Base-by-base conservation (phyloP, 2,113 vertebrate species). In the Lepisosteus oculatus region DNA sequence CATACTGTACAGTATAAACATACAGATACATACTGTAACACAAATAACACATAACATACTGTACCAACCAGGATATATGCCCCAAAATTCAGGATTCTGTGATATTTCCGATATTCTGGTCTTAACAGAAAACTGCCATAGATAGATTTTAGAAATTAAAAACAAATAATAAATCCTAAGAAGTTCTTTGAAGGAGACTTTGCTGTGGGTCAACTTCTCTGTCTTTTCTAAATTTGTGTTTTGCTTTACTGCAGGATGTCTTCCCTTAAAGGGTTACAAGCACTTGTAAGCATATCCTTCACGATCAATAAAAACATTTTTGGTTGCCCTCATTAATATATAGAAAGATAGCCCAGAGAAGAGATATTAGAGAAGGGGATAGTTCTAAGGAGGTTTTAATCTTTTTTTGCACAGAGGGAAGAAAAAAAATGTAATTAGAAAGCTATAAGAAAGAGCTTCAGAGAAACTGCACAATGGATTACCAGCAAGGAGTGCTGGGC, bases 391-490 rank as follows among this genome's bases (percentile, higher is more conserved):
- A 29, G 8, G 79, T 78, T 78, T 79, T 75, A 73, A 83, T 85
- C 82, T 67, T 3, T 86, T 85, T 85, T 90, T 79, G 80, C 77
- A 70, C 81, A 84, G 85, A 82, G 84, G 79, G 78, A 82, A 79
- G 81, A 61, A 66, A 55, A 65, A 3, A 64, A 67, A 15, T 88
- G 84, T 87, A 86, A 89, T 90, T 92, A 90, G 88, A 90, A 90
- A 91, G 90, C 88, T 87, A 86, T 91, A 85, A 88, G 84, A 87
- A 83, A 71, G 83, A 62, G 71, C 79, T 80, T 80, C 74, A 87
- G 84, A 89, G 89, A 88, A 86, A 75, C 85, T 84, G 61, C 82
- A 87, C 88, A 88, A 88, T 83, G 83, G 68, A 56, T 78, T 81
- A 73, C 74, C 78, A 80, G 14, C 80, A 76, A 80, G 80, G 80